Evolutionary conservation across 2,797 vertebrate species (phyloP).

Genomic region (Pristis pectinata): DNA sequence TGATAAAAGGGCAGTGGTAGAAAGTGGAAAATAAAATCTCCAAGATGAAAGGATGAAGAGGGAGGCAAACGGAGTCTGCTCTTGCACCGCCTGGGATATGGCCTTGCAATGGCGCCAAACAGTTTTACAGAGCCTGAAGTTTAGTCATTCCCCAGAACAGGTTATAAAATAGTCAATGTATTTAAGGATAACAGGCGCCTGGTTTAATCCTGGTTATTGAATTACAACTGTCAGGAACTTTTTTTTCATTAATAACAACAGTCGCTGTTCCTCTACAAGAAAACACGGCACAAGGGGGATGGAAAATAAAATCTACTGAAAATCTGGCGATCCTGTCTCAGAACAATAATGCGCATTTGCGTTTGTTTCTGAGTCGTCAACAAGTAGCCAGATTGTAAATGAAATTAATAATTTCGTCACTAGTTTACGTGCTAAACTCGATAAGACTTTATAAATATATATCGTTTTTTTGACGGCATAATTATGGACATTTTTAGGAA

Average conservation of each 20-base stretch:
- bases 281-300: neutral
- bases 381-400: neutral
- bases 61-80: neutral
- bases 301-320: neutral
- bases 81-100: neutral
- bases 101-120: neutral
- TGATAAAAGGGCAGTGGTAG: neutral
- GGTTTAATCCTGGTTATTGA: neutral
- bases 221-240: neutral
- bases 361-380: neutral
- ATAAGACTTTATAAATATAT: neutral
- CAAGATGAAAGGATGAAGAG: slow-evolving; percentile 1
- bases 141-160: neutral
- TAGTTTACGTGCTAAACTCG: neutral
- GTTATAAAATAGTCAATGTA: slow-evolving; percentile 15
- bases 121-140: neutral
- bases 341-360: neutral
- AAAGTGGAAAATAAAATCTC: slow-evolving; percentile 13
- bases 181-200: neutral
- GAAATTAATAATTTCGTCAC: neutral
- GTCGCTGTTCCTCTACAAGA: neutral
- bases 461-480: neutral
- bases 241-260: neutral
- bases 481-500: neutral
- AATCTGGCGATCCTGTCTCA: neutral